phyloP scores from a whole-genome alignment of 2,888 invertebrate species.

The Andricus quercusramuli region DNA sequence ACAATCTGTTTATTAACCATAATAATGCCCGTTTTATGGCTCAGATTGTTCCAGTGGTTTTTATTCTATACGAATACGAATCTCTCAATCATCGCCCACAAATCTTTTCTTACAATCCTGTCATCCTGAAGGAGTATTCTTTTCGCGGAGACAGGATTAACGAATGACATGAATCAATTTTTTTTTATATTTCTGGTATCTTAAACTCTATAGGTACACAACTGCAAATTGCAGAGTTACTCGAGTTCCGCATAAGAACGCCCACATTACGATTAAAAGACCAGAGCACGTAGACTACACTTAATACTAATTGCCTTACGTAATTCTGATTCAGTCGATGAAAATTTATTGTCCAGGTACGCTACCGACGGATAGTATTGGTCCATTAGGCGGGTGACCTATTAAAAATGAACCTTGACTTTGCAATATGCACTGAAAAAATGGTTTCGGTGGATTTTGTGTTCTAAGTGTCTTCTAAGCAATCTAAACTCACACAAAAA shows the following conservation, averaged over 20 bases:
- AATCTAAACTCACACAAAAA: too few relatives aligned
- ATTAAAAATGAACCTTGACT: too few relatives aligned
- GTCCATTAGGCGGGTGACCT: too few relatives aligned
- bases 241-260: constrained; percentile 56
- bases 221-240: constrained; percentile 42
- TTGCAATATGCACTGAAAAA: too few relatives aligned
- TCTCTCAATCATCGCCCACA: constrained; percentile 36
- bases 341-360: neutral
- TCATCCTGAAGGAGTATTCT: constrained; percentile 13
- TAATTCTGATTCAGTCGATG: constrained; percentile 46
- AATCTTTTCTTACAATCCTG: constrained; percentile 25
- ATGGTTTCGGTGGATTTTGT: too few relatives aligned
- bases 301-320: constrained; percentile 65
- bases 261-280: constrained; percentile 45
- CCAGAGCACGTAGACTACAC: constrained; percentile 30
- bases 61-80: constrained; percentile 21
- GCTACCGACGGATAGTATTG: too few relatives aligned
- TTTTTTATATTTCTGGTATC: constrained; percentile 3
- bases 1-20: constrained; percentile 16
- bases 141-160: constrained; percentile 22
- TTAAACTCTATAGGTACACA: neutral
- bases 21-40: constrained; percentile 4
- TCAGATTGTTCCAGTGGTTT: neutral
- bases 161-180: constrained; percentile 33
- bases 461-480: too few relatives aligned